Conservation (phyloP, 2,797 vertebrate genomes). For the Nyctalus aviator region DNA sequence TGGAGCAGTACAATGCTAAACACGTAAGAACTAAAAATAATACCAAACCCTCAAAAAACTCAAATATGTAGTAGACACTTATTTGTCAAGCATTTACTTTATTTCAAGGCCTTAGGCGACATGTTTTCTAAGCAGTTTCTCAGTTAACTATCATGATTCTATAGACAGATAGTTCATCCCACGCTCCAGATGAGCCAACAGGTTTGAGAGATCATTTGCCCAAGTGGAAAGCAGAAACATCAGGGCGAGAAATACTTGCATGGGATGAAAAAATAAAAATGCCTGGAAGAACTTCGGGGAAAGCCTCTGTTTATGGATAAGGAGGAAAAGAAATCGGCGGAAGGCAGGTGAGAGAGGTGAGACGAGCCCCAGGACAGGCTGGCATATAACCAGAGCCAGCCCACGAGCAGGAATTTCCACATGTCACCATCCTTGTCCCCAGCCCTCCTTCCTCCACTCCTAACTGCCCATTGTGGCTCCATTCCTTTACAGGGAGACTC, state of each 20-base stretch:
- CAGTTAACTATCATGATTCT: neutral
- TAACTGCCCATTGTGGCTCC: neutral
- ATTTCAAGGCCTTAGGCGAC: neutral
- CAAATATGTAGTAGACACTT: neutral
- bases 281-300: neutral
- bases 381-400: neutral
- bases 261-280: neutral
- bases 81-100: neutral
- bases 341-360: neutral
- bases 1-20: neutral
- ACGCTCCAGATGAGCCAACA: neutral
- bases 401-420: no score
- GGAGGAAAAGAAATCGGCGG: neutral
- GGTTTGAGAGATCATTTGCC: neutral
- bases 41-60: neutral
- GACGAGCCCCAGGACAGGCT: neutral
- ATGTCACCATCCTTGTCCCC: neutral
- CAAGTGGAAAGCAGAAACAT: neutral
- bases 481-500: neutral
- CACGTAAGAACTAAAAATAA: neutral
- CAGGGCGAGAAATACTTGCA: neutral
- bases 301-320: neutral
- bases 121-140: neutral
- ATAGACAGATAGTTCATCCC: neutral
- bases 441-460: fast-evolving